Evolutionary conservation across 1,140 invertebrate genomes (phyloP).

Genomic region (Rhynchophorus ferrugineus): DNA sequence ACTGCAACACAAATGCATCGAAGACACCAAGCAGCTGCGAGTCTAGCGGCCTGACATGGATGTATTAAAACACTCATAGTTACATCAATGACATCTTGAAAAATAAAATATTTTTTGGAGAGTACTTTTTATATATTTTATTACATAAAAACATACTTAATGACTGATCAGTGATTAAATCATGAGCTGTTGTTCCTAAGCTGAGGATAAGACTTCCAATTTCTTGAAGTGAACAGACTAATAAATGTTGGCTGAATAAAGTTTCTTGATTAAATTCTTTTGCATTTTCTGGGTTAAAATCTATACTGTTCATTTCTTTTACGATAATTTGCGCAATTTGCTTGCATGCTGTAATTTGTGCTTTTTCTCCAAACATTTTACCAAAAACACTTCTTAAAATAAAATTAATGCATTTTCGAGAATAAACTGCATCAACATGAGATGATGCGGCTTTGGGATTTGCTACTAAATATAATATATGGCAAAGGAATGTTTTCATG

Average conservation of each 20-base stretch:
- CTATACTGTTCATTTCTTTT: constrained; percentile 92
- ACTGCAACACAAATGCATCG: constrained; percentile 86
- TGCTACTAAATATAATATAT: constrained; percentile 86
- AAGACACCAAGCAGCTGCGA: constrained; percentile 92
- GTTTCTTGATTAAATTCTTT: constrained; percentile 85
- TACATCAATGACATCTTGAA: constrained; percentile 48
- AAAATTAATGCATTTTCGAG: constrained; percentile 94
- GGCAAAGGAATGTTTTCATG: constrained; percentile 73
- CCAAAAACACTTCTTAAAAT: constrained; percentile 87
- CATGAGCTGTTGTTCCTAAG: constrained; percentile 85
- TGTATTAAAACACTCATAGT: constrained; percentile 79
- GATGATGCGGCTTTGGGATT: constrained; percentile 90
- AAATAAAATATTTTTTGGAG: constrained; percentile 14
- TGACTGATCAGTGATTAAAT: constrained; percentile 78
- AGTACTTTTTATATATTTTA: neutral
- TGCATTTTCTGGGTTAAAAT: constrained; percentile 83
- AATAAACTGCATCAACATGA: constrained; percentile 96
- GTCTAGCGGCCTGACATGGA: constrained; percentile 82
- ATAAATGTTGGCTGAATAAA: constrained; percentile 86
- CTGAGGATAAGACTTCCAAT: constrained; percentile 76
- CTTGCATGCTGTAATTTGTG: constrained; percentile 90
- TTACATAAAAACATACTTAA: constrained; percentile 52
- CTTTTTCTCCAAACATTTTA: constrained; percentile 91
- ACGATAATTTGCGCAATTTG: constrained; percentile 87
- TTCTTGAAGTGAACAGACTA: constrained; percentile 92